Evolutionary conservation across 2,797 vertebrate species (phyloP), one percentile per base, ranked within the genome.

Genomic region (Characodon lateralis): DNA sequence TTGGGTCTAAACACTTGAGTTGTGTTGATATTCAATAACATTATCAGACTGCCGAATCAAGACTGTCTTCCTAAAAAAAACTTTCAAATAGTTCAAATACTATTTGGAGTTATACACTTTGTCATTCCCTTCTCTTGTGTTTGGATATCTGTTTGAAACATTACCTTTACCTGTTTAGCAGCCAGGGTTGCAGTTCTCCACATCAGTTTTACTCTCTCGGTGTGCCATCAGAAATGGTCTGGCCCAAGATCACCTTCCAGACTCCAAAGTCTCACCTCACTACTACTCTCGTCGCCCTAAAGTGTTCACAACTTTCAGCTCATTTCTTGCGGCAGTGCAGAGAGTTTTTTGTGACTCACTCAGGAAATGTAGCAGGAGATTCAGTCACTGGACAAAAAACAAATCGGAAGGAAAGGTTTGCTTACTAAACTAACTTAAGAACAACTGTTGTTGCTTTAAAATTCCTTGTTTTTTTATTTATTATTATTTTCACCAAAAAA

Each of bases 331-430:
- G 94, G 89, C 87, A 76, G 76, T 74, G 73, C 76, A 68, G 78
- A 88, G 82, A 76, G 94, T 87, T 96, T 94, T 84, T 93, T 80
- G 94, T 95, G 95, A 79, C 66, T 82, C 77, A 68, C 87, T 88
- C 78, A 83, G 80, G 77, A 50, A 87, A 83, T 69, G 82, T 95
- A 95, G 94, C 94, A 95, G 96, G 94, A 96, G 96, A 96, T 97
- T 96, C 96, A 97, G 95, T 97, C 96, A 96, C 96, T 96, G 96
- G 96, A 80, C 94, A 95, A 96, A 97, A 96, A 96, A 96, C 92
- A 93, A 96, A 96, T 95, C 87, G 87, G 89, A 96, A 93, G 95
- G 95, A 95, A 95, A 96, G 91, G 96, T 96, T 95, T 94, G 95
- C 95, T 95, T 85, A 92, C 83, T 81, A 91, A 92, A 91, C 83